Evolutionary conservation across 2,113 vertebrate species (phyloP).

Genomic region (crab-eating macaque (Macaca fascicularis)): DNA sequence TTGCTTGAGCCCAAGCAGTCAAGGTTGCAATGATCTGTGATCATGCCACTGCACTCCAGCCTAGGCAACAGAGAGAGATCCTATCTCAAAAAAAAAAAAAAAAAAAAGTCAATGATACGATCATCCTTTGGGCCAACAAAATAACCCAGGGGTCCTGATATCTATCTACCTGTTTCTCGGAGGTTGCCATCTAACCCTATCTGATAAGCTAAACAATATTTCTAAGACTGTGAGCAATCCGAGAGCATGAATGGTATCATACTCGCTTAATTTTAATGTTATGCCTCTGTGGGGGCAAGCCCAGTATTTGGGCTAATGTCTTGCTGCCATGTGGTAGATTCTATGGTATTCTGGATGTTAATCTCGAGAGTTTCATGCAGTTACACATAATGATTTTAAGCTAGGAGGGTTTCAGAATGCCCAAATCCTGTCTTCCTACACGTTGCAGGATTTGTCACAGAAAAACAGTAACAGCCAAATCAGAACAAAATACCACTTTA

Average conservation of each 20-base stretch:
- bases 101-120: background rate
- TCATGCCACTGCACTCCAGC: no score
- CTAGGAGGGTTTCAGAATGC: background rate
- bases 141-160: background rate
- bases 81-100: no score
- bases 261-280: background rate
- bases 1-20: no score
- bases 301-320: background rate
- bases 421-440: background rate
- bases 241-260: background rate
- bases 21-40: no score
- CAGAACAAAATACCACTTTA: background rate
- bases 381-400: background rate
- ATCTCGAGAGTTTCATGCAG: background rate
- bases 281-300: background rate
- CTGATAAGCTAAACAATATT: background rate
- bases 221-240: background rate
- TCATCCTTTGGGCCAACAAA: background rate
- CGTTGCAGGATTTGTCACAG: background rate
- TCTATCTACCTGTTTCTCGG: background rate
- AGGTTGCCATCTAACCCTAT: background rate
- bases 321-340: background rate
- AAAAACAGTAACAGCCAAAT: background rate
- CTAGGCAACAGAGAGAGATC: no score
- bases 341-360: background rate